A percentile compares a stretch with the other conserved stretches of the same genome.
These are phyloP conservation scores for Liopterus haemorrhoidalis DNA, from an alignment of 2,888 invertebrate genomes.

Conservation along the genomic window DNA sequence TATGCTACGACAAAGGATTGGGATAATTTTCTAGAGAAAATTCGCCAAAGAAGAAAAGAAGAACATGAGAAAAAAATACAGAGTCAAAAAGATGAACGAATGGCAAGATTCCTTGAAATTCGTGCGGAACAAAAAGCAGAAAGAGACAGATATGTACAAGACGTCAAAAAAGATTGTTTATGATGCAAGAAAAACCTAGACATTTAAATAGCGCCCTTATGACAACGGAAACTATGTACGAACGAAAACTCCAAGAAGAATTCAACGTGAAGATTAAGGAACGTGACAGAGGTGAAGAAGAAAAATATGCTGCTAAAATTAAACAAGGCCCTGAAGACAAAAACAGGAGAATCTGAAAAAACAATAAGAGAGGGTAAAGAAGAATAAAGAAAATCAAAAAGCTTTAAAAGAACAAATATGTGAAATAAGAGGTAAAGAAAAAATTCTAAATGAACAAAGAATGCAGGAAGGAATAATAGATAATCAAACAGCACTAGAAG, in stretches of 20 bases:
- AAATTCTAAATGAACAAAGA: constrained; percentile 31
- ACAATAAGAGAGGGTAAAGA: constrained; percentile 32
- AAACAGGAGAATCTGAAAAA: constrained; percentile 34
- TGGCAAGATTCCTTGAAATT: constrained; percentile 29
- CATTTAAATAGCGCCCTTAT: constrained; percentile 39
- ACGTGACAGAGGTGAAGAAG: constrained; percentile 36
- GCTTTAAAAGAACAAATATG: constrained; percentile 28
- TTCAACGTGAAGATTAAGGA: constrained; percentile 38
- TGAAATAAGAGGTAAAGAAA: constrained; percentile 30
- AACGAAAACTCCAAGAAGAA: constrained; percentile 40
- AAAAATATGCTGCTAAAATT: constrained; percentile 34
- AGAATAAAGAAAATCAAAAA: constrained; percentile 25
- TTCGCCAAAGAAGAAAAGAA: constrained; percentile 28
- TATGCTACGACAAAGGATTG: constrained; percentile 45
- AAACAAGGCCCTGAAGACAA: constrained; percentile 34
- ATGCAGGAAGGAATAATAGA: constrained; percentile 41
- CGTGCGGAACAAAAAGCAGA: constrained; percentile 34
- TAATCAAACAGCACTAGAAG: constrained; percentile 39
- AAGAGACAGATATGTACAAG: constrained; percentile 35
- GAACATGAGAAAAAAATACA: constrained; percentile 24
- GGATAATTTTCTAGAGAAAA: constrained; percentile 43
- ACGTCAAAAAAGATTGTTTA: constrained; percentile 37
- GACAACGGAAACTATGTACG: constrained; percentile 38
- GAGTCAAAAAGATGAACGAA: constrained; percentile 25
- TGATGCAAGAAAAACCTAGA: constrained; percentile 37